These are phyloP conservation scores for Corythoichthys intestinalis DNA, from an alignment of 2,113 vertebrate genomes.

Conservation along the genomic window DNA sequence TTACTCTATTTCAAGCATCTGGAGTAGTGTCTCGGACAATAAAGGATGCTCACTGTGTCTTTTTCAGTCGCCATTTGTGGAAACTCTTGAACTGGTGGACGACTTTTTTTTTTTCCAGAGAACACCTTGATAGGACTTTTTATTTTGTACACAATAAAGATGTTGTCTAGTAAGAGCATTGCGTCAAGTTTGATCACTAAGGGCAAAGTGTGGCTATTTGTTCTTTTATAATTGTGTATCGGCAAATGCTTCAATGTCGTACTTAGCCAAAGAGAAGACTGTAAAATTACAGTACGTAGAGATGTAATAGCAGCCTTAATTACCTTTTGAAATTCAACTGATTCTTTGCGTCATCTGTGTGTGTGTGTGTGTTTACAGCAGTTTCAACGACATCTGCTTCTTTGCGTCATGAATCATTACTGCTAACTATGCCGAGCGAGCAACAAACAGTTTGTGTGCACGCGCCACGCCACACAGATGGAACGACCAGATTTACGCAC, in stretches of 20 bases:
- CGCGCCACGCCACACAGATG: background rate
- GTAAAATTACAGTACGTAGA: no score
- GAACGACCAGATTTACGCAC: background rate
- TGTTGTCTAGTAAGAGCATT: background rate
- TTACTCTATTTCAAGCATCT: background rate
- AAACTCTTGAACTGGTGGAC: background rate
- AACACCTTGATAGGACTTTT: background rate
- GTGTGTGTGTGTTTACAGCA: background rate
- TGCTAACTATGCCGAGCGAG: background rate
- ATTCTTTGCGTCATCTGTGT: no score
- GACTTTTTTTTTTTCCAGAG: constrained; percentile 7
- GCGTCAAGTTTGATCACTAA: background rate
- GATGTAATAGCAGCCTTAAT: no score
- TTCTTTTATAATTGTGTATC: no score
- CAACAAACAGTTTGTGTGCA: background rate
- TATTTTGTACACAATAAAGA: constrained; percentile 34
- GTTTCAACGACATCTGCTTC: background rate
- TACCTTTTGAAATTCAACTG: no score
- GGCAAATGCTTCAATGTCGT: no score
- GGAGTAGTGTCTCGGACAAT: constrained; percentile 6
- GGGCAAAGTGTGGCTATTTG: no score
- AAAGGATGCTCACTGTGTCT: background rate
- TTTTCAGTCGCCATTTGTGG: constrained; percentile 20
- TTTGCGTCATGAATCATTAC: background rate
- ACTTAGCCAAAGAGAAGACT: no score